These are phyloP conservation scores for Aspiorhynchus laticeps DNA, from an alignment of 2,113 vertebrate genomes.

Conservation along the genomic window DNA sequence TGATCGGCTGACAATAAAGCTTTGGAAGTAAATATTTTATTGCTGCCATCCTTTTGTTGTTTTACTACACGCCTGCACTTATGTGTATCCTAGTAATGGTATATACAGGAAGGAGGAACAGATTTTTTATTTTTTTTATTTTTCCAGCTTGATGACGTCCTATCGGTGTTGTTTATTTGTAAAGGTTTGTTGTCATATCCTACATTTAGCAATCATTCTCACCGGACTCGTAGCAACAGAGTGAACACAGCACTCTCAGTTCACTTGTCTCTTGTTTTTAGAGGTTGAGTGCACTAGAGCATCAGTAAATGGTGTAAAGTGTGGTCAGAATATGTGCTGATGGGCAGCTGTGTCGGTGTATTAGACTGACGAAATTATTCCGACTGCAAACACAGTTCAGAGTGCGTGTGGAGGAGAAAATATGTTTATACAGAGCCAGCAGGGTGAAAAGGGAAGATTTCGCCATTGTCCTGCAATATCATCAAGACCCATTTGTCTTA, in stretches of 20 bases:
- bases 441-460: constrained; percentile 1
- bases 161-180: not conserved
- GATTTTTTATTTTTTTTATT: not conserved
- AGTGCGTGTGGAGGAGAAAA: not conserved
- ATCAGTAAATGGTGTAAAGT: constrained; percentile 22
- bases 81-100: not conserved
- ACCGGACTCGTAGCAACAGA: constrained; percentile 48
- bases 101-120: not conserved
- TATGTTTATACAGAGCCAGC: not conserved
- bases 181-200: not conserved
- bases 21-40: not conserved
- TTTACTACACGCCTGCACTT: not conserved
- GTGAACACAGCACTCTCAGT: not conserved
- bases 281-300: constrained; percentile 44
- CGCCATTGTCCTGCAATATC: not conserved
- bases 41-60: not conserved
- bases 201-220: constrained; percentile 13
- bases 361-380: constrained; percentile 28
- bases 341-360: constrained; percentile 3
- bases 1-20: not conserved
- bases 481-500: not conserved
- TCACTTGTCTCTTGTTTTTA: constrained; percentile 10
- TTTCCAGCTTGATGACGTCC: not conserved
- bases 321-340: constrained; percentile 12
- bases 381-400: not conserved